Base-by-base conservation (phyloP, 1,140 invertebrate genomes). In the Drosophila pachea region DNA sequence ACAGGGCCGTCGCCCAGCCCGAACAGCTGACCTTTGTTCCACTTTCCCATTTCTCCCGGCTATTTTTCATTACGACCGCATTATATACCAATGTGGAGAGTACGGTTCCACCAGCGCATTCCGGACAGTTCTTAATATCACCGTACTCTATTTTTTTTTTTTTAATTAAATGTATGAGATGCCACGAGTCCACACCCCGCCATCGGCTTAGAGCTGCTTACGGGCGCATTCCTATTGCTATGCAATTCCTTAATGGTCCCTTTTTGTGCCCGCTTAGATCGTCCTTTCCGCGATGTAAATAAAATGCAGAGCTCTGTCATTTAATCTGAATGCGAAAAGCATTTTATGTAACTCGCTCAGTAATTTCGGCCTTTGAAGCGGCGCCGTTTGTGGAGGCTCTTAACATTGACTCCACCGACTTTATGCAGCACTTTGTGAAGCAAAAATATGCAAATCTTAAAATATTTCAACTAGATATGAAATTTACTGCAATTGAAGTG, bases 171-270 rank as follows among this genome's bases (percentile, higher is more conserved):
- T 86, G 69, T 60, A 62, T 68, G 62, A 71, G 66, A 68, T 66
- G 67, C 59, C 52, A 47, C 5, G 56, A 38, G 59, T 6, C 38
- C 7, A 9, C 9, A 2, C 29, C 22, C 22, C 12, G 40, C 40
- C 33, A 3, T 33, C 16, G 7, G 12, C 32, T 35, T 47, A 61
- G 11, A 31, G 45, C 45, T 22, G 32, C 16, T 14, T 55, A 11
- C 33, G n/a, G 36, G 2, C 52, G 47, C 59, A 70, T 78, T 68
- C 82, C 69, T 81, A 86, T 84, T 81, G 82, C 77, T 73, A 36
- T 86, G 81, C 81, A 84, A 86, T 84, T 77, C 73, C 81, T 84
- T 84, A 86, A 86, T 86, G 81, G 74, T 79, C 77, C 61, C 55
- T 49, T 48, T 50, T 29, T 29, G 8, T n/a, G 53, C 42, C 61